phyloP scores from a whole-genome alignment of 2,888 invertebrate genomes.

The Mylabris sibirica region DNA sequence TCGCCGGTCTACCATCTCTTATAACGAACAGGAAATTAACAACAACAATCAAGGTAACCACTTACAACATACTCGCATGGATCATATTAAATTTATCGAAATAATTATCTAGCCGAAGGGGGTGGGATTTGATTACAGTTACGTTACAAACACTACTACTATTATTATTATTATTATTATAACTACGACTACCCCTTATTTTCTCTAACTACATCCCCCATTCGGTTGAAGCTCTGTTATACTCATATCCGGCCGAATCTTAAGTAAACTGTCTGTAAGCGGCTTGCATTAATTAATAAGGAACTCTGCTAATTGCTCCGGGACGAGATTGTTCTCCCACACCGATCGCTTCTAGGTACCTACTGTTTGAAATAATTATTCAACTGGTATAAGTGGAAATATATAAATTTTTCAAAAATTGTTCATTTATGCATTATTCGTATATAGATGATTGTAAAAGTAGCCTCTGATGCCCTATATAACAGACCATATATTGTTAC shows the following conservation, averaged over 20 bases:
- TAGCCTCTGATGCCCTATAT: constrained; percentile 31
- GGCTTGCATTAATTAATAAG: constrained; percentile 63
- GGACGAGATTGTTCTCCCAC: constrained; percentile 53
- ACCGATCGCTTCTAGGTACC: constrained; percentile 52
- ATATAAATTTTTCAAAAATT: neutral
- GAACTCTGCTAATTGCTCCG: constrained; percentile 62
- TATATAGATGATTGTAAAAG: constrained; percentile 30
- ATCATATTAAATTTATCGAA: constrained; percentile 61
- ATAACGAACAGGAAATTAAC: constrained; percentile 56
- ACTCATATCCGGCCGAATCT: constrained; percentile 59
- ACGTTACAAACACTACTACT: constrained; percentile 41
- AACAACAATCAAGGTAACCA: constrained; percentile 60
- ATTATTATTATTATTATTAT: neutral
- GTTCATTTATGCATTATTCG: constrained; percentile 31
- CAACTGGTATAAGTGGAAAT: constrained; percentile 21
- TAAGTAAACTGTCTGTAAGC: constrained; percentile 61
- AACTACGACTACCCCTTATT: constrained; percentile 26
- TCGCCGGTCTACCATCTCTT: constrained; percentile 25
- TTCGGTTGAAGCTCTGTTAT: constrained; percentile 28
- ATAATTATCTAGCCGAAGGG: constrained; percentile 56
- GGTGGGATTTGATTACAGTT: constrained; percentile 50
- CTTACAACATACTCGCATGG: constrained; percentile 56
- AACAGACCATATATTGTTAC: constrained; percentile 20
- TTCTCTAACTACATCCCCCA: constrained; percentile 29
- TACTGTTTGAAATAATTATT: constrained; percentile 54